A percentile compares a stretch with the other conserved stretches of the same genome.
Evolutionary conservation across 2,113 vertebrate genomes (phyloP).

Genomic region (Scomber japonicus): DNA sequence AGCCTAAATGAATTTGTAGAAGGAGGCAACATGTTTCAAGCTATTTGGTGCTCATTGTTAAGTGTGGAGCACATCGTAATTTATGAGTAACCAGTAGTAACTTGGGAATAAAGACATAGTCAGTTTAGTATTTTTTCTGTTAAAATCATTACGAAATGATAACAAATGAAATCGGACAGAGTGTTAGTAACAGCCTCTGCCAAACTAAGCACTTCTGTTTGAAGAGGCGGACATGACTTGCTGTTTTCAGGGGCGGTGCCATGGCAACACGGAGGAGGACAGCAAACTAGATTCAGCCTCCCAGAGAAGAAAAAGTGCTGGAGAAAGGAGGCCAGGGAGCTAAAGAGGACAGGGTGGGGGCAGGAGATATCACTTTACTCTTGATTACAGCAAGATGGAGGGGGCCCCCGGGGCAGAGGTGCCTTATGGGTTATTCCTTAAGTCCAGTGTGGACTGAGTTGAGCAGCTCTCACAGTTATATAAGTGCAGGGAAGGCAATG

Average conservation of each 20-base stretch:
- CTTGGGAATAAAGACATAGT: neutral
- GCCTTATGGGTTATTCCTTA: conserved; percentile 38
- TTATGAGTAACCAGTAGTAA: conserved; percentile 9
- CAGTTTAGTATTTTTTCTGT: conserved; percentile 36
- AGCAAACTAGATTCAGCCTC: conserved; percentile 71
- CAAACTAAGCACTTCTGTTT: conserved; percentile 59
- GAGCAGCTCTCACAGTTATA: conserved; percentile 41
- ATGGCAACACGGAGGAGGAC: conserved; percentile 82
- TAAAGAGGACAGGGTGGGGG: conserved; percentile 52
- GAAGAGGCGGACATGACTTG: conserved; percentile 77
- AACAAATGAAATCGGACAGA: conserved; percentile 36
- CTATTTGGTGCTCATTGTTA: neutral
- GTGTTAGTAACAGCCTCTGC: conserved; percentile 63
- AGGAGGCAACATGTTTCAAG: neutral
- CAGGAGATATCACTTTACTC: conserved; percentile 58
- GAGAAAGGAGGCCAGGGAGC: conserved; percentile 66
- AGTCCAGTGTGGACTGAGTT: conserved; percentile 42
- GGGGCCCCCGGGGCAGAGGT: conserved; percentile 33
- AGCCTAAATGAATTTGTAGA: neutral
- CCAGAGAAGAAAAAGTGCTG: conserved; percentile 59
- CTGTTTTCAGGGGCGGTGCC: conserved; percentile 80
- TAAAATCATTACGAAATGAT: neutral
- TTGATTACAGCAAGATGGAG: conserved; percentile 56
- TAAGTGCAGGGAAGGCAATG: conserved; percentile 22
- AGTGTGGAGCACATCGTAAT: conserved; percentile 10